These are phyloP conservation scores for Acanthopleura granulata DNA, from an alignment of 2,888 invertebrate genomes.

Conservation along the genomic window DNA sequence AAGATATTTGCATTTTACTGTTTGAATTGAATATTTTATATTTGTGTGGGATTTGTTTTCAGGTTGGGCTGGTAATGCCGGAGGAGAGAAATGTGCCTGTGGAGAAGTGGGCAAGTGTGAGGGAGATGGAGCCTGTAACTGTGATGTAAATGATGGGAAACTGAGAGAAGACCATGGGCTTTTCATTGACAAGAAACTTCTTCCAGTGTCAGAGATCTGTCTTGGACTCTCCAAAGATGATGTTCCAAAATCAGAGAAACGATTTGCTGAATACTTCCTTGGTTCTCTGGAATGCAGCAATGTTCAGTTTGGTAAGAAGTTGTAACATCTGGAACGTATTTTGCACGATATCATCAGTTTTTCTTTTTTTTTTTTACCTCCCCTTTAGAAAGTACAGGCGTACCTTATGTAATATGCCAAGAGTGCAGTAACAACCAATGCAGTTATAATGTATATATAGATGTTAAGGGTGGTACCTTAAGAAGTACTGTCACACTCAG, in stretches of 20 bases:
- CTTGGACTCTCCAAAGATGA: not conserved
- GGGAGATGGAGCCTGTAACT: not conserved
- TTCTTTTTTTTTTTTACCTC: too few relatives aligned
- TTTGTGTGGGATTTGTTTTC: not conserved
- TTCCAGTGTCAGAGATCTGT: constrained; percentile 8
- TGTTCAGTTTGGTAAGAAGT: constrained; percentile 9
- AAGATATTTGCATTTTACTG: too few relatives aligned
- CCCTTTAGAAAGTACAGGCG: too few relatives aligned
- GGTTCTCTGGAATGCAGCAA: constrained; percentile 13
- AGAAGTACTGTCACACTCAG: too few relatives aligned
- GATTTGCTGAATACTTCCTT: constrained; percentile 14
- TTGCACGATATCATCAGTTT: too few relatives aligned
- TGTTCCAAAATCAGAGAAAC: not conserved
- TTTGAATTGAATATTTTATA: too few relatives aligned
- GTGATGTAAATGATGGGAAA: constrained; percentile 6
- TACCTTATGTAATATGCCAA: too few relatives aligned
- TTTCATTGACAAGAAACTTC: constrained; percentile 8
- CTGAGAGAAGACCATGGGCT: constrained; percentile 4
- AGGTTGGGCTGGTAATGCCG: constrained; percentile 18
- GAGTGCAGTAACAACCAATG: too few relatives aligned
- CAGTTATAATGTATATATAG: too few relatives aligned
- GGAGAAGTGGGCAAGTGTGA: constrained; percentile 15
- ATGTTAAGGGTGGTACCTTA: too few relatives aligned
- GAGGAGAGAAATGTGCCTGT: constrained; percentile 15
- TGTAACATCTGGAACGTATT: too few relatives aligned